phyloP scores from a whole-genome alignment of 2,888 invertebrate genomes.

The Cheilosia vulpina region DNA sequence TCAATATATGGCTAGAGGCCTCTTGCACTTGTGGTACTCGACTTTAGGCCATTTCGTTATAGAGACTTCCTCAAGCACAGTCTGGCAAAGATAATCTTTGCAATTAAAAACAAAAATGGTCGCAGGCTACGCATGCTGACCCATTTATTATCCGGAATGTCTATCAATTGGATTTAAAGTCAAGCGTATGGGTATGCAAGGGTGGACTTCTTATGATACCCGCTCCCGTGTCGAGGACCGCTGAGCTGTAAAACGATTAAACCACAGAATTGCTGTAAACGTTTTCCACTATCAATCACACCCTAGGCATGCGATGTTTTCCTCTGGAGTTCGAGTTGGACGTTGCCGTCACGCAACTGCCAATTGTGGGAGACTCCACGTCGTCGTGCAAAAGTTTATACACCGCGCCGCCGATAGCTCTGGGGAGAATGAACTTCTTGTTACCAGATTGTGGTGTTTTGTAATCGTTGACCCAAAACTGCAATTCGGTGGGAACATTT shows the following conservation, averaged over 20 bases:
- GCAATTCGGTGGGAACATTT: conserved; percentile 44
- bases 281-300: conserved; percentile 64
- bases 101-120: background rate
- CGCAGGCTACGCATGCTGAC: conserved; percentile 22
- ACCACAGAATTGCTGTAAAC: conserved; percentile 45
- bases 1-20: conserved; percentile 32
- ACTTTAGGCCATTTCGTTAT: conserved; percentile 2
- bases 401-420: conserved; percentile 25
- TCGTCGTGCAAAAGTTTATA: conserved; percentile 13
- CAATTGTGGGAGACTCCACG: conserved; percentile 42
- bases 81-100: conserved; percentile 24
- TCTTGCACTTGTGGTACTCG: background rate
- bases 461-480: conserved; percentile 67
- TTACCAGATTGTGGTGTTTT: conserved; percentile 24
- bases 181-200: background rate
- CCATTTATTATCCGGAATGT: conserved; percentile 27
- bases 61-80: background rate
- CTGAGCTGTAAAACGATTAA: conserved; percentile 50
- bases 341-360: conserved; percentile 65
- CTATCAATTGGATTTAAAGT: conserved; percentile 60
- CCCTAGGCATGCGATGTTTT: conserved; percentile 60
- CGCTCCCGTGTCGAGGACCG: conserved; percentile 9
- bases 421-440: conserved; percentile 40
- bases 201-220: conserved; percentile 6
- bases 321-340: conserved; percentile 22